These are phyloP conservation scores for Disparrhopalites patrizii DNA, from an alignment of 2,888 invertebrate species.

Conservation along the genomic window DNA sequence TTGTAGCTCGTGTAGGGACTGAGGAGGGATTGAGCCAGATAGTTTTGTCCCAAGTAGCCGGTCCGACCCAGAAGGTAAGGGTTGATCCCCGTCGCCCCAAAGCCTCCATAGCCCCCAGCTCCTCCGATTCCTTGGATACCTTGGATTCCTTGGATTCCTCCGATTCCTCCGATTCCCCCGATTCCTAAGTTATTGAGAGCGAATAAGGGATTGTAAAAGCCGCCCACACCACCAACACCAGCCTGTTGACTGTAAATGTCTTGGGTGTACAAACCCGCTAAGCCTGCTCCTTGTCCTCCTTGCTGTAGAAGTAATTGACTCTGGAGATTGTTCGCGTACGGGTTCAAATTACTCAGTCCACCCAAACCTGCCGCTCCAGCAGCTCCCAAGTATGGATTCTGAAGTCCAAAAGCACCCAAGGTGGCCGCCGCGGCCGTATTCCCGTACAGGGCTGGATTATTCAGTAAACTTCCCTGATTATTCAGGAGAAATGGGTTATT, in stretches of 20 bases:
- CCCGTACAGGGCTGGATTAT: slow-evolving; percentile 5
- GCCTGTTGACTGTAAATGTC: slow-evolving; percentile 13
- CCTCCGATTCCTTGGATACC: too few species aligned
- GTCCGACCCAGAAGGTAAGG: slow-evolving; percentile 18
- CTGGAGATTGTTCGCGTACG: slow-evolving; percentile 5
- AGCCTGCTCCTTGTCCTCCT: slow-evolving; percentile 8
- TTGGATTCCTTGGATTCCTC: neutral
- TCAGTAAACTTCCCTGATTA: slow-evolving; percentile 1
- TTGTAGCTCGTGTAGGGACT: slow-evolving; percentile 22
- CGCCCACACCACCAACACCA: neutral
- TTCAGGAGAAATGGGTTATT: slow-evolving; percentile 19
- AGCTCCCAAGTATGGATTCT: slow-evolving; percentile 9
- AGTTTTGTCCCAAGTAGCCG: slow-evolving; percentile 1
- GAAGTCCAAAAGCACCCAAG: slow-evolving; percentile 9
- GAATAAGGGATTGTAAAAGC: slow-evolving; percentile 13
- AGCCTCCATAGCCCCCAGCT: neutral
- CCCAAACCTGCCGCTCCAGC: slow-evolving; percentile 2
- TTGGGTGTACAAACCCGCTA: neutral
- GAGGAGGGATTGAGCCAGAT: slow-evolving; percentile 19
- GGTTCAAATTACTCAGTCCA: neutral
- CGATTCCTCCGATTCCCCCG: slow-evolving; percentile 1
- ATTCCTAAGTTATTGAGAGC: neutral
- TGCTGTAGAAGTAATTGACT: slow-evolving; percentile 6
- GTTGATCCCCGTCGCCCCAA: slow-evolving; percentile 8
- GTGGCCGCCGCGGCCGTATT: neutral